Base-by-base conservation (phyloP, 2,797 vertebrate species). In the Pyrrhura leucotis region DNA sequence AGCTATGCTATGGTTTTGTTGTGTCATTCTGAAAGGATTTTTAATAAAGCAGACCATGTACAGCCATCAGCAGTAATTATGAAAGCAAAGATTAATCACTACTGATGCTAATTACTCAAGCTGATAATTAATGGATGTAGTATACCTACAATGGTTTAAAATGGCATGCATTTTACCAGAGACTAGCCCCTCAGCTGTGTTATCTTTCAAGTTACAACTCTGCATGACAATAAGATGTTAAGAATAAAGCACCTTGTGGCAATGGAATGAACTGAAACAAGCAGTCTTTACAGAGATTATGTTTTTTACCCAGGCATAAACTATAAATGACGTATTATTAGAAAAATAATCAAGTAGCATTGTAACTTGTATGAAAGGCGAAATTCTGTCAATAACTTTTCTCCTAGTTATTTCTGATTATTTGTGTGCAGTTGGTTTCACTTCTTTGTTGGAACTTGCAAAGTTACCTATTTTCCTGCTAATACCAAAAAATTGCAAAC, bases 61-160 rank as follows among this genome's bases (percentile, higher is more conserved):
- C 85, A 94, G 71, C 91, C 71, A 97, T 96, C 88, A 96, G 72
- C 53, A 95, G 66, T 94, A 95, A 95, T 96, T 91, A 95, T 68
- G 82, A 94, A 92, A 94, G 77, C 68, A 96, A 93, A 97, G 93
- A 95, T 56, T 96, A 88, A 94, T 97, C 95, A 68, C 47, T 93
- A 78, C 72, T 10, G 29, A 92, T 96, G 73, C 72, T 94, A 96
- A 97, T 97, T 97, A 97, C 74, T 97, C 90, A 94, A 93, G 54
- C 18, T 96, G 48, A 91, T 97, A 96, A 93, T 92, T 96, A 93
- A 97, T 94, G 73, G 54, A 42, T 80, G 61, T 74, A 95, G 11
- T 82, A 84, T 74, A 88, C 58, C 72, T 95, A 69, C 53, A 35
- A 71, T 1, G 9, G 40, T 45, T 97, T 97, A 93, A 95, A 94